phyloP scores from a whole-genome alignment of 2,113 vertebrate species.

The Reinhardtius hippoglossoides region DNA sequence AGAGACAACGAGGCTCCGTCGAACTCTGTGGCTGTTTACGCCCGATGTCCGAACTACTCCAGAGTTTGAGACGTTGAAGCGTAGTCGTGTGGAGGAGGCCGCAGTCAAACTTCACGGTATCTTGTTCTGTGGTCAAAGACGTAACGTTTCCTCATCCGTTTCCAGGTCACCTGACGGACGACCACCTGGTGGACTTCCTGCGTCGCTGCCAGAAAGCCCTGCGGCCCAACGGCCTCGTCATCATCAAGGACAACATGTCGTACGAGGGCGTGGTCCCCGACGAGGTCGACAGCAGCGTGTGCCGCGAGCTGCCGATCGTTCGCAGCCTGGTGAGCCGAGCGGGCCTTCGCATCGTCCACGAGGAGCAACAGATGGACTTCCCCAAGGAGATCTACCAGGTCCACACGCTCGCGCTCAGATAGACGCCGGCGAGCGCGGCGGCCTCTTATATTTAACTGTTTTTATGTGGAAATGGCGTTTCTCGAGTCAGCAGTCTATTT shows the following conservation, averaged over 20 bases:
- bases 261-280: slow-evolving; percentile 94
- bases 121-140: background rate
- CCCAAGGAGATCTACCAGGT: slow-evolving; percentile 97
- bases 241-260: slow-evolving; percentile 98
- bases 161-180: slow-evolving; percentile 92
- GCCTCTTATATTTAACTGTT: too few species aligned
- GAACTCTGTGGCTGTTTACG: too few species aligned
- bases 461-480: too few species aligned
- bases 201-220: slow-evolving; percentile 87
- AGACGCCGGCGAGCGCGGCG: slow-evolving; percentile 33
- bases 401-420: slow-evolving; percentile 93
- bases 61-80: too few species aligned
- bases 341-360: slow-evolving; percentile 86
- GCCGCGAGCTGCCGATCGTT: slow-evolving; percentile 88
- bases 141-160: background rate
- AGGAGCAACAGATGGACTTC: slow-evolving; percentile 93
- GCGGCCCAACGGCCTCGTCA: slow-evolving; percentile 88
- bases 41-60: too few species aligned
- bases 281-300: slow-evolving; percentile 97
- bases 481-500: too few species aligned
- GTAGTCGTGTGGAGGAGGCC: too few species aligned
- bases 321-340: slow-evolving; percentile 83
- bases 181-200: slow-evolving; percentile 91
- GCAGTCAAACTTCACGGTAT: background rate
- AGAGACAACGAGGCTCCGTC: background rate